These are phyloP conservation scores for Drosophila kepulauana DNA, from an alignment of 1,140 invertebrate genomes.

Conservation along the genomic window DNA sequence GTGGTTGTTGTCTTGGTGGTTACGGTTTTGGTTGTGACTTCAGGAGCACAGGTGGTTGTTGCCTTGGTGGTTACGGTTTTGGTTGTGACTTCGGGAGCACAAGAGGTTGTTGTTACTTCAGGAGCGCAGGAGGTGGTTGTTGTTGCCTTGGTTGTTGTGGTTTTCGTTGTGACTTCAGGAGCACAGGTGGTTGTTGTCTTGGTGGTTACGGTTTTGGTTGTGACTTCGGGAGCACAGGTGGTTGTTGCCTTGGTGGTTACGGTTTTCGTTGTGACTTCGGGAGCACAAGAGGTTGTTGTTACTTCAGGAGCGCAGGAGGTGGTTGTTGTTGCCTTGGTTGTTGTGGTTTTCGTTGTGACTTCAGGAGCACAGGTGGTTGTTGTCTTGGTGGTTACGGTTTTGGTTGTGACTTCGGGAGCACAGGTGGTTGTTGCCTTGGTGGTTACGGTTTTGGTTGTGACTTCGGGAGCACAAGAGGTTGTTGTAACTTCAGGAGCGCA, in stretches of 20 bases:
- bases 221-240: not conserved
- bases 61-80: constrained; percentile 14
- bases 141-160: constrained; percentile 6
- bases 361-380: constrained; percentile 14
- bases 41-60: constrained; percentile 14
- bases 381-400: not conserved
- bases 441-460: not conserved
- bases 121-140: constrained; percentile 10
- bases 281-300: constrained; percentile 20
- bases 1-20: not conserved
- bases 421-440: constrained; percentile 28
- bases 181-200: not conserved
- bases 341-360: not conserved
- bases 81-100: constrained; percentile 22
- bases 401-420: not conserved
- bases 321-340: constrained; percentile 16
- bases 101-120: constrained; percentile 21
- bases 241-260: constrained; percentile 13
- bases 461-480: constrained; percentile 13
- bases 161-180: not conserved
- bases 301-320: constrained; percentile 7
- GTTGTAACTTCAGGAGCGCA: constrained; percentile 15
- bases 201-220: not conserved
- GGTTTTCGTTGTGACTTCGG: constrained; percentile 28
- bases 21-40: not conserved